Percentiles rank a stretch among this genome's conserved stretches.
phyloP scores from a whole-genome alignment of 2,113 vertebrate species.

The Salvelinus sp. region DNA sequence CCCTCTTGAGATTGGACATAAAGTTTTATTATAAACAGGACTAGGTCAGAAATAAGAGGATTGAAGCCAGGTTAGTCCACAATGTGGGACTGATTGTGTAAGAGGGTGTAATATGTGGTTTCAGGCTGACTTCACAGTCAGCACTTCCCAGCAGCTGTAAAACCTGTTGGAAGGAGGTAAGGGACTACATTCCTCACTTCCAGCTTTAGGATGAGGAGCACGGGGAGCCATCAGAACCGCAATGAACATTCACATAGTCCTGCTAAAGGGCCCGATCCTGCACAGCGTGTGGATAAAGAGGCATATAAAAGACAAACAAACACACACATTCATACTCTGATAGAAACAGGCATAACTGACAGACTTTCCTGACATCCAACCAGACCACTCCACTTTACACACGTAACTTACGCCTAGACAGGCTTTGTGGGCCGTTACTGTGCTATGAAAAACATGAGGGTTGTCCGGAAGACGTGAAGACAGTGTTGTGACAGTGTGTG shows the following conservation, averaged over 20 bases:
- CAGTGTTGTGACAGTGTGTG: conserved; percentile 70
- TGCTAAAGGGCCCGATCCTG: neutral
- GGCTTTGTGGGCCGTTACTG: conserved; percentile 64
- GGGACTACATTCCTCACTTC: conserved; percentile 46
- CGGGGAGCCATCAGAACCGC: conserved; percentile 60
- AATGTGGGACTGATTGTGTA: conserved; percentile 17
- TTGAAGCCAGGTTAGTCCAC: conserved; percentile 38
- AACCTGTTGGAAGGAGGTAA: conserved; percentile 61
- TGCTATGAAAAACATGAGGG: conserved; percentile 62
- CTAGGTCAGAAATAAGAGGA: conserved; percentile 61
- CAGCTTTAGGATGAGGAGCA: conserved; percentile 60
- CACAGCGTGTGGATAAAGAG: neutral
- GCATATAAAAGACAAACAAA: conserved; percentile 5
- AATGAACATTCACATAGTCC: conserved; percentile 45
- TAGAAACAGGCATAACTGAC: neutral
- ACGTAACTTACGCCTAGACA: conserved; percentile 41
- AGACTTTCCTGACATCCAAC: neutral
- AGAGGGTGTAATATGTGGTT: conserved; percentile 53
- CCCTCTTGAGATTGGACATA: conserved; percentile 58
- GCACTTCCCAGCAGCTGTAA: conserved; percentile 55
- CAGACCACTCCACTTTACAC: neutral
- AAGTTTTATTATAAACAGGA: conserved; percentile 71
- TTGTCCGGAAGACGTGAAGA: conserved; percentile 72
- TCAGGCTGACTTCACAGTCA: conserved; percentile 55
- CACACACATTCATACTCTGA: neutral